Base-by-base conservation (phyloP, 1,140 invertebrate genomes). In the Idris sp. region DNA sequence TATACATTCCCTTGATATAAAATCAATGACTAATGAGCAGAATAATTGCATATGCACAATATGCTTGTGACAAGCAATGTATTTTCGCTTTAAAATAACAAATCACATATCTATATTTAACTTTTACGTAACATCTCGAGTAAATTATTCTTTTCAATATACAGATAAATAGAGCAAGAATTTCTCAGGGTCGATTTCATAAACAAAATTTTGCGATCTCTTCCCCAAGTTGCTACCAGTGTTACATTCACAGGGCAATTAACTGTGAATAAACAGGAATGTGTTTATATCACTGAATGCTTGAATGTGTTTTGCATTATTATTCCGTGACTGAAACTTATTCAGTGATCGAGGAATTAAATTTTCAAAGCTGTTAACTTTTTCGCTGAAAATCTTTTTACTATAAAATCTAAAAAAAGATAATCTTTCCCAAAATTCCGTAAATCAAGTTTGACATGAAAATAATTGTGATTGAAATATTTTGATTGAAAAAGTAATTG, bases 231-330 rank as follows among this genome's bases (percentile, higher is more conserved):
- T 30, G 54, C n/a, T 30, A 46, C 71, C 81, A 79, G 81, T 81
- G 77, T 77, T 68, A 76, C 78, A 81, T 81, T 80, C 76, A 78
- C 77, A 72, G 81, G 77, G 71, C 73, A 83, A 83, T 83, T 81
- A 83, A 82, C 75, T 81, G 43, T 18, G 59, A 68, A 71, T 59
- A 67, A 58, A 74, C 61, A 78, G 73, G 64, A 58, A 19, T 14
- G 48, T 56, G 74, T 62, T 46, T 26, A 44, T 64, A 73, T 79
- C 75, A 54, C 44, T 59, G 14, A 22, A 68, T 68, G 51, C 71
- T 43, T 68, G 53, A 67, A 53, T 30, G 54, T 76, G 64, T 65
- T 49, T 40, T 35, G 43, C 22, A 30, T 10, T 26, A 22, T 28
- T 25, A 13, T 3, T 33, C 13, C 19, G 19, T 22, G 19, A 22